Base-by-base conservation (phyloP, 1,140 invertebrate genomes). In the Camponotus pennsylvanicus region DNA sequence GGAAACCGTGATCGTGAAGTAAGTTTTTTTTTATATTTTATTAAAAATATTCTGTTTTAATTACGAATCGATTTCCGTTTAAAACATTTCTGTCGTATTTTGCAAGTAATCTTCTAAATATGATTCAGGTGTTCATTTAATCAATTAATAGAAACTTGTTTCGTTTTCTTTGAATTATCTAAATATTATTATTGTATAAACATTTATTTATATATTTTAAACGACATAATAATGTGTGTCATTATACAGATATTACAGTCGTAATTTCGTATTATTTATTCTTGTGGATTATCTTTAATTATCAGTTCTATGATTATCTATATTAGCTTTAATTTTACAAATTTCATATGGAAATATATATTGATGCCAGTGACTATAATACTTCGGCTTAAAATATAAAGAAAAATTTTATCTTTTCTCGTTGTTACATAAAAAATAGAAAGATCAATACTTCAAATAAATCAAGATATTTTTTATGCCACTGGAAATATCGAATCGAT, bases 261-360 rank as follows among this genome's bases (percentile, higher is more conserved):
- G 73, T 63, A 69, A 83, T 83, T 83, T 83, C 57, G 27, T 27
- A 27, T 27, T 27, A 0, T 27, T 27, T 27, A 27, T 27, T 83
- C 69, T 61, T 63, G 55, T 27, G 40, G 18, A n/a, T 57, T 83
- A 75, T 75, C 79, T 82, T 40, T 59, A 55, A 45, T 42, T 52
- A 69, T 73, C 79, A 70, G 55, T 45, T 45, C 15, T 75, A 37
- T 34, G 34, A 73, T 15, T 27, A 40, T 11, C 8, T 11, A 1
- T 42, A 34, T 63, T 83, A 49, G 55, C 15, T 73, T 70, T 37
- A 18, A 32, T 80, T 37, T 32, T 52, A 61, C 5, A 11, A 32
- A 15, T 75, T 57, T 82, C 27, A 7, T 13, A 55, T 55, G 21
- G 15, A 49, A 63, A 61, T 27, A 21, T 40, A 11, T 40, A 69